A percentile compares a stretch with the other conserved stretches of the same genome.
Evolutionary conservation across 2,888 invertebrate genomes (phyloP).

Genomic region (Oscheius myriophilus): DNA sequence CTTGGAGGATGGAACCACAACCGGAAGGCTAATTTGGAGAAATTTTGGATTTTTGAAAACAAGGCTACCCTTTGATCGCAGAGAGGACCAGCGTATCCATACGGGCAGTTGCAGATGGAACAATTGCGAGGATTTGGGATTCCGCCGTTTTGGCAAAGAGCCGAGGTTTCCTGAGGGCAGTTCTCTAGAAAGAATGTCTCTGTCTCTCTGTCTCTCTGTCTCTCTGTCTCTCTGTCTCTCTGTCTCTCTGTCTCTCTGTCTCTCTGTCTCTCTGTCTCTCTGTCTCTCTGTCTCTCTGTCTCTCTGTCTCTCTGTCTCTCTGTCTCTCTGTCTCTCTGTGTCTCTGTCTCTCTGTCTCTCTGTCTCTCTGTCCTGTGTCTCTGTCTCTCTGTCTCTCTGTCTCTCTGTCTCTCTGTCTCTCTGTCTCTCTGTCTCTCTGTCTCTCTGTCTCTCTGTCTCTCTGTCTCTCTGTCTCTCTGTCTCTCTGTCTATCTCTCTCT

Average conservation of each 20-base stretch:
- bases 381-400: conserved; percentile 1
- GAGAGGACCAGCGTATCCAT: conserved; percentile 57
- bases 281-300: conserved; percentile 3
- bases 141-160: conserved; percentile 60
- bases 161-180: conserved; percentile 27
- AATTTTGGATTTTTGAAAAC: neutral
- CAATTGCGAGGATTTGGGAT: conserved; percentile 58
- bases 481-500: conserved; percentile 3
- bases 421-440: neutral
- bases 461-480: neutral
- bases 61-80: conserved; percentile 44
- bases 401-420: conserved; percentile 5
- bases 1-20: conserved; percentile 41
- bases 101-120: conserved; percentile 60
- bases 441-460: neutral
- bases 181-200: too few relatives aligned
- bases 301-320: conserved; percentile 5
- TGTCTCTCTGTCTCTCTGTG: neutral
- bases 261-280: conserved; percentile 5
- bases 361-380: neutral
- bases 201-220: too few relatives aligned
- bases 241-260: neutral
- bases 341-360: neutral
- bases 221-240: neutral
- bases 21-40: conserved; percentile 15